phyloP scores from a whole-genome alignment of 2,888 invertebrate species.

The Aporophyla lueneburgensis region DNA sequence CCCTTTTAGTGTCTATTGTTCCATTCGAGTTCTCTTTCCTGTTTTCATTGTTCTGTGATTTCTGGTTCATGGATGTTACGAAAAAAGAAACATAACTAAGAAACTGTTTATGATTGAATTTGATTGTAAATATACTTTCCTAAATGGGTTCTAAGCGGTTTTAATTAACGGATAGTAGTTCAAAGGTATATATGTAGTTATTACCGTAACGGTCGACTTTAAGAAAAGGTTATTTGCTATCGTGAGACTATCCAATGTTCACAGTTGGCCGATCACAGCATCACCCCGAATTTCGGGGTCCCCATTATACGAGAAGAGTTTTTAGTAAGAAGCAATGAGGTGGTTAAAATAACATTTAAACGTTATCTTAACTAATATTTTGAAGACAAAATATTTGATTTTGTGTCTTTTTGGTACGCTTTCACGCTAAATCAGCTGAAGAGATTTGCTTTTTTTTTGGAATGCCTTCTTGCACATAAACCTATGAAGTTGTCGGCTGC shows the following conservation, averaged over 20 bases:
- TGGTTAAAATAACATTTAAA: not conserved
- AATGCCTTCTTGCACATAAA: no score
- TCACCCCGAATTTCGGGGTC: slow-evolving; percentile 6
- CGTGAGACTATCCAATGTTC: not conserved
- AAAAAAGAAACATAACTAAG: not conserved
- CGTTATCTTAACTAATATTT: no score
- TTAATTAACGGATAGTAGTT: not conserved
- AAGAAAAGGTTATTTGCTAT: not conserved
- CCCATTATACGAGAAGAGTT: not conserved
- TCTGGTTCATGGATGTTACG: not conserved
- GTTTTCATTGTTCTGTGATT: slow-evolving; percentile 18
- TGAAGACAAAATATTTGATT: no score
- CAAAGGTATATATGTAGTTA: not conserved
- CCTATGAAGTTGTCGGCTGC: no score
- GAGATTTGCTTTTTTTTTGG: no score
- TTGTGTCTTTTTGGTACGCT: no score
- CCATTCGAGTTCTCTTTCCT: slow-evolving; percentile 30
- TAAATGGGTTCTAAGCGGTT: not conserved
- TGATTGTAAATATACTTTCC: not conserved
- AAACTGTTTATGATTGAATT: not conserved
- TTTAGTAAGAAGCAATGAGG: not conserved
- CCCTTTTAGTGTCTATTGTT: slow-evolving; percentile 35
- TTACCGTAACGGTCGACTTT: not conserved
- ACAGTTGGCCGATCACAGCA: slow-evolving; percentile 13
- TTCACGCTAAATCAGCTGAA: no score